Conservation (phyloP, 2,888 invertebrate species). For the Napeogenes inachia region DNA sequence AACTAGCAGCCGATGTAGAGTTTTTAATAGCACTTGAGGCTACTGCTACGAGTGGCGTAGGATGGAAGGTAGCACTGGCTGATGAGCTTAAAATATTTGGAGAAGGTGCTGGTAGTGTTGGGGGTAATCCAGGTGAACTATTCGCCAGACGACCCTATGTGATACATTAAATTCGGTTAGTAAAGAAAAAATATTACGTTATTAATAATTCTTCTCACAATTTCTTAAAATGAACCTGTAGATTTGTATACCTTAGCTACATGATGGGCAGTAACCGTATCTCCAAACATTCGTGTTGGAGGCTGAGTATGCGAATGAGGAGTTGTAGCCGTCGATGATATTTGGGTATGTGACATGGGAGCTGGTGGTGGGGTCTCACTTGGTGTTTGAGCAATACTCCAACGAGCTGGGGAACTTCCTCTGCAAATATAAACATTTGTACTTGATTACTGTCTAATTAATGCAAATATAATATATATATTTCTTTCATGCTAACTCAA, state of each 20-base stretch:
- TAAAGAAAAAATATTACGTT: not conserved
- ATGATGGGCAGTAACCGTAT: conserved; percentile 77
- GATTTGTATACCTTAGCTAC: conserved; percentile 57
- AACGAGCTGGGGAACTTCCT: conserved; percentile 66
- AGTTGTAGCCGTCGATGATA: conserved; percentile 52
- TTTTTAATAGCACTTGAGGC: conserved; percentile 69
- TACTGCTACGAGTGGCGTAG: conserved; percentile 53
- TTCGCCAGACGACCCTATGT: conserved; percentile 64
- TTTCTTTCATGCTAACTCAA: not conserved
- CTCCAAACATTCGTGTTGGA: conserved; percentile 85
- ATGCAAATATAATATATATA: not conserved
- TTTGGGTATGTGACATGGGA: conserved; percentile 65
- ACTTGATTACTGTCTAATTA: not conserved
- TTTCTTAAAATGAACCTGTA: not conserved
- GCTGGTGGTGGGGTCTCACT: conserved; percentile 67
- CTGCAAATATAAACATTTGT: conserved; percentile 22
- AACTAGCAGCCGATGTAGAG: conserved; percentile 79
- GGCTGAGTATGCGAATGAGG: conserved; percentile 70
- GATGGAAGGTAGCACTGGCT: conserved; percentile 80
- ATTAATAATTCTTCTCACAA: not conserved
- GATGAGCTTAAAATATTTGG: conserved; percentile 80
- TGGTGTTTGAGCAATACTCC: conserved; percentile 66
- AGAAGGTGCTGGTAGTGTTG: conserved; percentile 84
- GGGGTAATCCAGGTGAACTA: conserved; percentile 82
- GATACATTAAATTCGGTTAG: conserved; percentile 11